Evolutionary conservation across 1,140 invertebrate genomes (phyloP), one percentile per base, ranked within the genome.

Genomic region (Orchestia grillus): DNA sequence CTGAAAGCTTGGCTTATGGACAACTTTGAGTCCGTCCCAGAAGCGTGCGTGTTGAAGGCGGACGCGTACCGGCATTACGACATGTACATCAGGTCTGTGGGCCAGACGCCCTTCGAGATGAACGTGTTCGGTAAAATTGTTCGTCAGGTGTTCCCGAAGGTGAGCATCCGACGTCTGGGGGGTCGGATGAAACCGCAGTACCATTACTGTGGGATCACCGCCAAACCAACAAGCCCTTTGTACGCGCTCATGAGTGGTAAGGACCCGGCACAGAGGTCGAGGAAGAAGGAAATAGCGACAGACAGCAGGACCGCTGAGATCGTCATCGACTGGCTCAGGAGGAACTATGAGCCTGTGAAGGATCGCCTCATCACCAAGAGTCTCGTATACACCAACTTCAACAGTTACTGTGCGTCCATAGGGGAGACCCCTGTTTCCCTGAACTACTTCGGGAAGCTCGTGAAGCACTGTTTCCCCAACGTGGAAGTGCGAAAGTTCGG

Each of bases 81-180:
- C 45, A 19, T 43, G 44, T 97, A 97, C 95, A 96, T 96, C 8
- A 96, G 95, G 44, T 90, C 96, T 87, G 96, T 97, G 57, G 96
- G 96, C 23, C 96, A 97, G 95, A 96, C 96, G 40, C 96, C 96
- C 36, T 97, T 97, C 43, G 96, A 97, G 44, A 97, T 97, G 96
- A 97, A 97, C 88, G 96, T 97, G 0, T 97, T 97, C 77, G 96
- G 96, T 11, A 97, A 97, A 95, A 97, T 97, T 40, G 96, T 97
- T 16, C 95, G 96, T 0, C 96, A 97, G 91, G 96, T 97, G 42
- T 97, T 97, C 91, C 96, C 96, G 0, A 97, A 97, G 43, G 96
- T 97, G 44, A 96, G 95, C 28, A 97, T 97, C 53, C 91, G 96
- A 42, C 57, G 96, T 11, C 95, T 97, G 40, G 96, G 96, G 6